Percentiles rank a stretch among this genome's conserved stretches.
These are phyloP conservation scores for Aproaerema taeniolella DNA, from an alignment of 2,888 invertebrate species.

Conservation along the genomic window DNA sequence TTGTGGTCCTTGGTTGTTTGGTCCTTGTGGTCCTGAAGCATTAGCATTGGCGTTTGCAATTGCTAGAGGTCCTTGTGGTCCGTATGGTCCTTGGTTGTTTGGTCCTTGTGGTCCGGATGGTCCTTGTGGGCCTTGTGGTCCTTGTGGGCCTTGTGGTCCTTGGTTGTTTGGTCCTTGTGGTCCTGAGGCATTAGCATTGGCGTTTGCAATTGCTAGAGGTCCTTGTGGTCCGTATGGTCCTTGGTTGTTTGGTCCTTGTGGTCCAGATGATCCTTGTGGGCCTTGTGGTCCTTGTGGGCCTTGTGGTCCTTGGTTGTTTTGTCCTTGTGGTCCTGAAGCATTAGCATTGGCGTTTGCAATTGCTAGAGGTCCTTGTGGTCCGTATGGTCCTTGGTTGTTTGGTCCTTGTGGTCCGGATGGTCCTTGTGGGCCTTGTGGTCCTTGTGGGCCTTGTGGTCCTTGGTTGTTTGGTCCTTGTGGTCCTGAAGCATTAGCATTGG, in stretches of 20 bases:
- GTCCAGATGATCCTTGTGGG: neutral
- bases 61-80: conserved; percentile 12
- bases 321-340: conserved; percentile 2
- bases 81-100: neutral
- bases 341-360: conserved; percentile 1
- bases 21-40: conserved; percentile 12
- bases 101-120: too few species aligned
- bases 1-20: neutral
- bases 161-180: neutral
- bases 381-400: neutral
- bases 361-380: conserved; percentile 1
- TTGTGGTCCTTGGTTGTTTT: neutral
- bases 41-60: too few species aligned
- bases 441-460: too few species aligned
- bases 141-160: conserved; percentile 13
- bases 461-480: too few species aligned
- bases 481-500: conserved; percentile 1
- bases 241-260: conserved; percentile 5
- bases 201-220: neutral
- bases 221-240: conserved; percentile 5
- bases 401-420: conserved; percentile 2
- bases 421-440: neutral
- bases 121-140: conserved; percentile 6
- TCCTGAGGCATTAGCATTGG: neutral
- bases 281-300: conserved; percentile 4